Evolutionary conservation across 2,888 invertebrate species (phyloP).

Genomic region (Crocallis elinguaria): DNA sequence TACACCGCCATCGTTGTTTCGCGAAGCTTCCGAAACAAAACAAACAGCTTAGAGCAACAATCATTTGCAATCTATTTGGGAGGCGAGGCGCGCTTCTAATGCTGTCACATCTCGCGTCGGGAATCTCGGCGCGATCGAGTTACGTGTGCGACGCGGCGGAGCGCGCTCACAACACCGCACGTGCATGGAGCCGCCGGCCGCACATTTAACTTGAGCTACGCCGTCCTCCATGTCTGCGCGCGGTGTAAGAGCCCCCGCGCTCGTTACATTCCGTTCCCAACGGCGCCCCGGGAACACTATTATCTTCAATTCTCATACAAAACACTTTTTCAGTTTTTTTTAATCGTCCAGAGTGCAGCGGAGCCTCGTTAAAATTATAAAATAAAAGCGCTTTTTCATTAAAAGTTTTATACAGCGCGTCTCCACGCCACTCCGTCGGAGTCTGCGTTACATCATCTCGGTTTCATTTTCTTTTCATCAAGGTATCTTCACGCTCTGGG

Average conservation of each 20-base stretch:
- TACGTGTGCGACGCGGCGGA: not conserved
- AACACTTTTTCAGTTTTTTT: slow-evolving; percentile 17
- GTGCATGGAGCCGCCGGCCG: not conserved
- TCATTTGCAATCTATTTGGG: not conserved
- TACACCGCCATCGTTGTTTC: not conserved
- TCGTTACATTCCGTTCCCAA: slow-evolving; percentile 3
- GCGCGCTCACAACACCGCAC: not conserved
- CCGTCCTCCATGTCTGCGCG: too few relatives aligned
- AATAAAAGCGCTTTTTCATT: slow-evolving; percentile 35
- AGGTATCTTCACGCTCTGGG: slow-evolving; percentile 68
- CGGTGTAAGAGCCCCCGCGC: not conserved
- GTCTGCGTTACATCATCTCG: slow-evolving; percentile 49
- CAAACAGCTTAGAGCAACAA: not conserved
- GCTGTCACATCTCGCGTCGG: not conserved
- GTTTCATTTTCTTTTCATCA: slow-evolving; percentile 78
- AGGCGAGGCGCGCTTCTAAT: not conserved
- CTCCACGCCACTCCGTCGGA: slow-evolving; percentile 19
- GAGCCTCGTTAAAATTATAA: slow-evolving; percentile 45
- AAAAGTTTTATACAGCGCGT: slow-evolving; percentile 28
- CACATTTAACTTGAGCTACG: too few relatives aligned
- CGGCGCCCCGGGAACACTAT: slow-evolving; percentile 5
- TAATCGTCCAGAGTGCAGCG: slow-evolving; percentile 6
- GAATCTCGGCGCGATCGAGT: not conserved
- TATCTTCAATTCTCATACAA: slow-evolving; percentile 8
- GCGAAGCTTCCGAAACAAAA: not conserved